Base-by-base conservation (phyloP, 92 coral and sea anemone species). In the Ricordea florida region DNA sequence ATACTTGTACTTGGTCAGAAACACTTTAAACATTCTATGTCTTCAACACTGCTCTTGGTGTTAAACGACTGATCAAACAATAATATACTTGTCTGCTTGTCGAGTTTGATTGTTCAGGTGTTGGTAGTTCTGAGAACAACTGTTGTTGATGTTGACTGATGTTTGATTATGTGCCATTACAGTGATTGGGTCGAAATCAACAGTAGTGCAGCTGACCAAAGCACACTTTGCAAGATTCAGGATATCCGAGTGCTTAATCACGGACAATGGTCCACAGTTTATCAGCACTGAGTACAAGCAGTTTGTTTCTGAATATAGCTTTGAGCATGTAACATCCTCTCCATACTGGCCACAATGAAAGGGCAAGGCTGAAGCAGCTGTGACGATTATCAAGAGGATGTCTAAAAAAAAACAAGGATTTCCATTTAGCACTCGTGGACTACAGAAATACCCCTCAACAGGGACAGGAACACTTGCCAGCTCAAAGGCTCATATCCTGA, bases 181-280 rank as follows among this genome's bases (percentile, higher is more conserved):
- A 32, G 57, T 32, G 66, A 62, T 55, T 51, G 64, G 66, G 46
- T 52, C 16, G 74, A 63, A 38, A 47, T 77, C n/a, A n/a, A n/a
- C n/a, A n/a, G n/a, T n/a, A n/a, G n/a, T n/a, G n/a, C n/a, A n/a
- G n/a, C n/a, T n/a, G n/a, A 63, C 65, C 28, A 75, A 75, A 75
- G 63, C 63, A 46, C 82, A 75, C 72, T 75, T 75, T 51, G 82
- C 72, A 75, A 47, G 72, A 28, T 72, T 56, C 65, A 66, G 79
- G 23, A 52, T 72, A 44, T 66, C 79, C 31, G 51, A 56, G 32
- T 20, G 32, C 38, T 23, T 56, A 14, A 66, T 72, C 16, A 56
- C 79, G 31, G 79, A 56, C 57, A 56, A 60, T 28, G 80, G 80
- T 10, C 70, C 80, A 20, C 70, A 59, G 51, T 59, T 31, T 45